Percentiles rank a stretch among this genome's conserved stretches.
These are phyloP conservation scores for Cloeon dipterum DNA, from an alignment of 2,888 invertebrate genomes.

Conservation along the genomic window DNA sequence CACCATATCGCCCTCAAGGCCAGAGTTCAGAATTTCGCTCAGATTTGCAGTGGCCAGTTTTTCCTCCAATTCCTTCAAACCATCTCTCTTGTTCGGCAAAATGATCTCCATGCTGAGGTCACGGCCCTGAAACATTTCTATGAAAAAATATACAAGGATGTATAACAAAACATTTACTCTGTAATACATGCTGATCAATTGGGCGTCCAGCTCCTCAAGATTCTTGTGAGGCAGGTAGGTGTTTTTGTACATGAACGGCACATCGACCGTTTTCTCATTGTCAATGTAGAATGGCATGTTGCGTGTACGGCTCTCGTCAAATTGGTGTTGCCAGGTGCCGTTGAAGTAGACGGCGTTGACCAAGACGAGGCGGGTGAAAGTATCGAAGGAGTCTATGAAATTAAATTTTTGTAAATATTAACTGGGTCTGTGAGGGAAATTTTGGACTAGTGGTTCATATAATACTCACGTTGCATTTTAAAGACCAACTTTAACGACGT, in stretches of 20 bases:
- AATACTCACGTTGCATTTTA: too few relatives aligned
- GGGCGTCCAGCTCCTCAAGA: background rate
- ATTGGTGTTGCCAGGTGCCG: slow-evolving; percentile 47
- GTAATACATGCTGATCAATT: background rate
- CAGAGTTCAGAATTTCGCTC: background rate
- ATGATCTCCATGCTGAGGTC: slow-evolving; percentile 8
- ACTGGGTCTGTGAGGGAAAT: too few relatives aligned
- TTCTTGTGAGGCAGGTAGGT: background rate
- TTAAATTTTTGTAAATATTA: background rate
- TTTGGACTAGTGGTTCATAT: too few relatives aligned
- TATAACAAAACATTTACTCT: too few relatives aligned
- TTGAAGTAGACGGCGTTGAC: slow-evolving; percentile 77
- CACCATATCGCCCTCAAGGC: background rate
- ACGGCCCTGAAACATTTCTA: slow-evolving; percentile 6
- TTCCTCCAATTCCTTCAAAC: slow-evolving; percentile 7
- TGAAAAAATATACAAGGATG: too few relatives aligned
- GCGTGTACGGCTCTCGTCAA: slow-evolving; percentile 29
- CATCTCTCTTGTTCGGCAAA: slow-evolving; percentile 8
- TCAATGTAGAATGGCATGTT: slow-evolving; percentile 11
- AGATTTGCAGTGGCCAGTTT: slow-evolving; percentile 3
- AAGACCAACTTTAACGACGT: too few relatives aligned
- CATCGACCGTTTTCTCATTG: background rate
- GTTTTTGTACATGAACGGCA: background rate
- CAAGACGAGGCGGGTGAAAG: slow-evolving; percentile 39
- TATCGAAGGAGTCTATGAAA: slow-evolving; percentile 23